Percentiles rank a stretch among this genome's conserved stretches.
phyloP scores from a whole-genome alignment of 37 sponge, comb jelly and placozoan species.

The Diacarnus erythraeanus region DNA sequence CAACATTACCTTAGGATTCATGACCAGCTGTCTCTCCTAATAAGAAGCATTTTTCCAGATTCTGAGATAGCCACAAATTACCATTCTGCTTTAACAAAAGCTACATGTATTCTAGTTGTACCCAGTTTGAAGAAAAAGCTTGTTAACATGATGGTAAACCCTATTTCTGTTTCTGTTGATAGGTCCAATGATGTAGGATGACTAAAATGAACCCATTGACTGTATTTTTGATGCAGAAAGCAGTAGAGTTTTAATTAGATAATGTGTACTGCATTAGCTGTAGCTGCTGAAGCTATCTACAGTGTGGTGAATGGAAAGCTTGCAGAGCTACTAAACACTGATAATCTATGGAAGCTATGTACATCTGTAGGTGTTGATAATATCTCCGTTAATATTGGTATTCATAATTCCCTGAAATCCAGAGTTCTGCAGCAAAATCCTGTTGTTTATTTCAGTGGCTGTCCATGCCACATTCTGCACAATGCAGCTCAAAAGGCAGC shows the following conservation, averaged over 20 bases:
- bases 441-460: conserved; percentile 26
- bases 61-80: conserved; percentile 20
- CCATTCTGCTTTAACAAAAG: conserved; percentile 3
- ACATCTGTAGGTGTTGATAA: conserved; percentile 19
- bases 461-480: conserved; percentile 37
- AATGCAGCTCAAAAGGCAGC: conserved; percentile 27
- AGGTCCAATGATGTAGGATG: conserved; percentile 4
- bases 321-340: not conserved
- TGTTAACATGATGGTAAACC: not conserved
- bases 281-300: too few species aligned
- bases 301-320: not conserved
- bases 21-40: not conserved
- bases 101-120: conserved; percentile 14
- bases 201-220: conserved; percentile 20
- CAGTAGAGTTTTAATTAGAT: not conserved
- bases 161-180: conserved; percentile 9
- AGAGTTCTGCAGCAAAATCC: conserved; percentile 3
- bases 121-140: not conserved
- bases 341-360: conserved; percentile 7
- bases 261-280: too few species aligned
- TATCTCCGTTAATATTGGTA: conserved; percentile 10
- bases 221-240: conserved; percentile 4
- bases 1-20: not conserved
- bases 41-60: conserved; percentile 24
- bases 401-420: not conserved